These are phyloP conservation scores for Notarius lentiginosus DNA, from an alignment of 2,113 vertebrate genomes.

Conservation along the genomic window DNA sequence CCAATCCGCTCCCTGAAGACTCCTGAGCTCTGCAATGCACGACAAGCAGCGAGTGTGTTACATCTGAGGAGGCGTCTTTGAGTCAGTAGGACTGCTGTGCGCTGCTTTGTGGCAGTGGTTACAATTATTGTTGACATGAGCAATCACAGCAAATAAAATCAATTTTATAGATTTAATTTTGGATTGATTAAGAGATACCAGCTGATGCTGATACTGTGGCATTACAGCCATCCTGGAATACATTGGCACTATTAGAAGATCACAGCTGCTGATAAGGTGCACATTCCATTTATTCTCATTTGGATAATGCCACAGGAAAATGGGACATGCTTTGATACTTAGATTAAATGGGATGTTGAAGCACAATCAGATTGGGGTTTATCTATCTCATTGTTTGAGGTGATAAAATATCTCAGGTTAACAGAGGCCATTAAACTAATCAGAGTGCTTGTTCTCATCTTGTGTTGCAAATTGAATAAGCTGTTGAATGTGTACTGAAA, in stretches of 20 bases:
- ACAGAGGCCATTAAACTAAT: constrained; percentile 6
- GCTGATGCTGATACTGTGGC: constrained; percentile 42
- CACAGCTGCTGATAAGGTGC: constrained; percentile 46
- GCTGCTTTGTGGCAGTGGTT: constrained; percentile 69
- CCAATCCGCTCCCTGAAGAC: constrained; percentile 69
- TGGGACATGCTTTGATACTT: constrained; percentile 26
- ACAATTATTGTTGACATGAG: constrained; percentile 76
- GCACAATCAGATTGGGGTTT: neutral
- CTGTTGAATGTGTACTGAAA: neutral
- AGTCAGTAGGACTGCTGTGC: constrained; percentile 69
- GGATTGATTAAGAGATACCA: constrained; percentile 65
- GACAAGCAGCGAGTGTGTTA: constrained; percentile 68
- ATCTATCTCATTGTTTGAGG: constrained; percentile 9
- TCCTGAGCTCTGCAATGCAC: constrained; percentile 71
- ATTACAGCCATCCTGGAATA: constrained; percentile 26
- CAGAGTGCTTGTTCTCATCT: constrained; percentile 12
- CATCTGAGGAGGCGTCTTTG: constrained; percentile 70
- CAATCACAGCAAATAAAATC: constrained; percentile 76
- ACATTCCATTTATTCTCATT: constrained; percentile 35
- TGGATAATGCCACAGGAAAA: constrained; percentile 35
- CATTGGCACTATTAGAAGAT: constrained; percentile 50
- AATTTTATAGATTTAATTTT: constrained; percentile 74
- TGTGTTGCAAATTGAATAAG: constrained; percentile 13
- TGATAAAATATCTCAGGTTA: constrained; percentile 13
- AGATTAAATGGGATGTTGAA: neutral